A percentile compares a stretch with the other conserved stretches of the same genome.
Conservation (phyloP, 2,888 invertebrate species). For the Phania funesta region DNA sequence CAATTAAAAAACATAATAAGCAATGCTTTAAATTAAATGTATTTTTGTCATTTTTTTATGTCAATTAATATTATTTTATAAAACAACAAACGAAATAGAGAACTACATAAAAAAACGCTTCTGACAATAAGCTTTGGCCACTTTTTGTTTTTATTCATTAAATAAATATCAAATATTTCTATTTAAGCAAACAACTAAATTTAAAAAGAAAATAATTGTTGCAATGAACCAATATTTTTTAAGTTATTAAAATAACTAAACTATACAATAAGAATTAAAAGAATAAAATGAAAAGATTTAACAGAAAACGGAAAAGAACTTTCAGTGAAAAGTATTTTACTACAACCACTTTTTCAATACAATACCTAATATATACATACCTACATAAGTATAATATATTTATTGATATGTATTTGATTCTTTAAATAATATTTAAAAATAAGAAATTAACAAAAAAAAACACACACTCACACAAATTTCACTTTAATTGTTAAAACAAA, state of each 20-base stretch:
- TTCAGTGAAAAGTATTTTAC: slow-evolving; percentile 45
- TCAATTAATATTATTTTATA: slow-evolving; percentile 24
- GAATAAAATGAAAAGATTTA: slow-evolving; percentile 44
- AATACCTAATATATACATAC: slow-evolving; percentile 53
- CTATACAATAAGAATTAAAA: slow-evolving; percentile 42
- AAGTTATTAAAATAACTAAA: slow-evolving; percentile 48
- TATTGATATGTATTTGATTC: slow-evolving; percentile 55
- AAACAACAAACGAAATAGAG: slow-evolving; percentile 65
- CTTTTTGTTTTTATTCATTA: slow-evolving; percentile 66
- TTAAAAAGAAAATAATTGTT: slow-evolving; percentile 41
- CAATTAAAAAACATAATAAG: slow-evolving; percentile 47
- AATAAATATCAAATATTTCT: slow-evolving; percentile 43
- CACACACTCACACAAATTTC: not conserved
- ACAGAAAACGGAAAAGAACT: slow-evolving; percentile 38
- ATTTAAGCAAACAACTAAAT: slow-evolving; percentile 47
- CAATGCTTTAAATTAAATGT: slow-evolving; percentile 38
- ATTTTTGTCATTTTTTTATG: not conserved
- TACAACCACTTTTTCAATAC: too few relatives aligned
- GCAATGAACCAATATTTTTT: slow-evolving; percentile 66
- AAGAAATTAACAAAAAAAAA: slow-evolving; percentile 8
- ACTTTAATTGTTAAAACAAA: not conserved
- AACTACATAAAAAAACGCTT: slow-evolving; percentile 76
- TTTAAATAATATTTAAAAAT: slow-evolving; percentile 10
- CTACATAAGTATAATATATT: slow-evolving; percentile 61
- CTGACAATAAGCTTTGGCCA: slow-evolving; percentile 80